phyloP scores from a whole-genome alignment of 2,797 vertebrate genomes.

The Cephalopachus bancanus region DNA sequence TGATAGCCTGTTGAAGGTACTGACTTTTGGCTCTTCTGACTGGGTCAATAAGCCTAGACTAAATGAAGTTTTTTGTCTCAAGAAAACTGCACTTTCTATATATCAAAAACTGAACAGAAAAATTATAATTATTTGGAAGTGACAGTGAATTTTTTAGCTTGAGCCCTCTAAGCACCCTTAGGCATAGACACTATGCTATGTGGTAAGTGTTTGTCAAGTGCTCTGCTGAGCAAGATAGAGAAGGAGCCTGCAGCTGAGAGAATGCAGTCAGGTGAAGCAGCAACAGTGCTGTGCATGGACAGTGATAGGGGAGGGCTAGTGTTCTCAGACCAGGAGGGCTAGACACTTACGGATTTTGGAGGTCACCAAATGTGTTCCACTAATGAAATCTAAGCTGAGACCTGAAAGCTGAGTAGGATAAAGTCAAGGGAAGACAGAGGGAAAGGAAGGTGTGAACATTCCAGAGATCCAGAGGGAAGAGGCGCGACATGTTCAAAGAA shows the following conservation, averaged over 20 bases:
- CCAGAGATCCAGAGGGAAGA: not conserved
- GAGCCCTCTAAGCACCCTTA: not conserved
- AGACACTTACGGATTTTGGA: fast-evolving
- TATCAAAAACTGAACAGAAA: not conserved
- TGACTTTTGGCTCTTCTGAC: not conserved
- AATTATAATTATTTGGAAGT: not conserved
- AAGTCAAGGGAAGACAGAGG: not conserved
- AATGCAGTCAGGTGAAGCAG: not conserved
- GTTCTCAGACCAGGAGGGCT: not conserved
- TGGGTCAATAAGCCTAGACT: not conserved
- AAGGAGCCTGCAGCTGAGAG: not conserved
- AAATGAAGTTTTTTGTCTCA: not conserved
- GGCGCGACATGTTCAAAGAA: not conserved
- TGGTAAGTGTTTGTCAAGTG: not conserved
- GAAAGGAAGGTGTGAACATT: not conserved
- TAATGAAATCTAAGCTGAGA: not conserved
- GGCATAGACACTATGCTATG: not conserved
- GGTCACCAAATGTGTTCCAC: not conserved
- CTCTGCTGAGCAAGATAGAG: not conserved
- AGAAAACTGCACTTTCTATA: not conserved
- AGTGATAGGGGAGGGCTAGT: fast-evolving
- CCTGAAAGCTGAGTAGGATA: not conserved
- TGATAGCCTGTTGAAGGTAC: not conserved
- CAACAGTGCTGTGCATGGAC: fast-evolving
- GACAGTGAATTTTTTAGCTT: not conserved